Conservation (phyloP, 2,113 vertebrate species). For the Phylloscopus trochiloides region DNA sequence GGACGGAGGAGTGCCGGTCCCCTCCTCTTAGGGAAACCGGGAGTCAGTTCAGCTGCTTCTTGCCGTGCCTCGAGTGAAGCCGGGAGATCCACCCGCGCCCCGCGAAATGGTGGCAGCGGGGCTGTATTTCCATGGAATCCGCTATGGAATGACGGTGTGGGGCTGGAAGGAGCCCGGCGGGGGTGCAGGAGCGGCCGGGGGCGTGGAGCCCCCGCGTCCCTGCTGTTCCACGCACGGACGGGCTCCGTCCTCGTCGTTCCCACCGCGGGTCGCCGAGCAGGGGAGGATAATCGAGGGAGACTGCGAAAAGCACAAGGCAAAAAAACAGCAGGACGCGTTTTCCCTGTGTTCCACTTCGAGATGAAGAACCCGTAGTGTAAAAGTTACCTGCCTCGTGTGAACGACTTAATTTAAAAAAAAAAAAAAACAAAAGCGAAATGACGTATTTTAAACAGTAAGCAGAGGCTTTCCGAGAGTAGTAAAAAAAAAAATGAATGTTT, state of each 20-base stretch:
- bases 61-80: neutral
- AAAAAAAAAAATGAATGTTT: neutral
- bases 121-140: neutral
- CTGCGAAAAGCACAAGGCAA: neutral
- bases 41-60: neutral
- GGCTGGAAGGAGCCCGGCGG: neutral
- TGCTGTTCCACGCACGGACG: neutral
- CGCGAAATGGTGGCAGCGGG: neutral
- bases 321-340: neutral
- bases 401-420: neutral
- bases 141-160: neutral
- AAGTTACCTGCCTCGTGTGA: neutral
- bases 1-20: no score
- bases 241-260: neutral
- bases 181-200: neutral
- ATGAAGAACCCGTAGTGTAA: neutral
- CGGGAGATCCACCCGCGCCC: neutral
- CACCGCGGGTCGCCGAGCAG: neutral
- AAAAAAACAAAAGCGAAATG: neutral
- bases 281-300: neutral
- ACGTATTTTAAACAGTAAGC: neutral
- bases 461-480: neutral
- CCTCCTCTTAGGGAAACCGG: no score
- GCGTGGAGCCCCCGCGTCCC: neutral
- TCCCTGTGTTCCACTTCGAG: neutral